These are phyloP conservation scores for Lottia scabra DNA, from an alignment of 2,888 invertebrate genomes.

Conservation along the genomic window DNA sequence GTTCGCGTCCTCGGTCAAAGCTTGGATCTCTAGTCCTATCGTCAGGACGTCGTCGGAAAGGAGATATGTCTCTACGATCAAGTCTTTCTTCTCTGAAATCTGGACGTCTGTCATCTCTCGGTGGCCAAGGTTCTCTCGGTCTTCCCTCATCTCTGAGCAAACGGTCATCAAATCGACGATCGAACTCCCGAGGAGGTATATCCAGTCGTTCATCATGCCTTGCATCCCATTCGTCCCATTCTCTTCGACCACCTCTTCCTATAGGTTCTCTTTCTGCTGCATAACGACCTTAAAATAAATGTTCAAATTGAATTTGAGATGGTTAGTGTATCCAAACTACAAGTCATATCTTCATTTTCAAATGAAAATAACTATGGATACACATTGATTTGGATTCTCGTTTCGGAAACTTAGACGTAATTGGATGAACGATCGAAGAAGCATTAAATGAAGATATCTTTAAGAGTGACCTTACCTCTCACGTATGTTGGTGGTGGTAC, in stretches of 20 bases:
- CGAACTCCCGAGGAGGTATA: neutral
- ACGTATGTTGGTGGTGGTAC: no score
- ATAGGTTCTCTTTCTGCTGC: neutral
- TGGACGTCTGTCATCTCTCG: neutral
- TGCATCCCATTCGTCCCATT: conserved; percentile 2
- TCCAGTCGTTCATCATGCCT: neutral
- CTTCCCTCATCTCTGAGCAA: neutral
- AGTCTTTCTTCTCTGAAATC: neutral
- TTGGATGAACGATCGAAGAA: no score
- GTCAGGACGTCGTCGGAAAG: neutral
- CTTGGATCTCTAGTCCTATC: conserved; percentile 12
- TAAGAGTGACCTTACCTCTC: no score
- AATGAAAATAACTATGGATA: no score
- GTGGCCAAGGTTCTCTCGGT: neutral
- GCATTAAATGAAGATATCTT: no score
- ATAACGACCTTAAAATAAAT: neutral
- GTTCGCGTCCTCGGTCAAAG: conserved; percentile 2
- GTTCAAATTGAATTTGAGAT: no score
- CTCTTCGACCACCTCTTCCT: neutral
- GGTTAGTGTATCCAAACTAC: no score
- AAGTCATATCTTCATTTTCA: no score
- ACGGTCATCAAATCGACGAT: neutral
- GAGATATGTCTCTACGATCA: neutral
- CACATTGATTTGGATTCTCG: no score
- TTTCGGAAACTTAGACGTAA: no score